Base-by-base conservation (phyloP, 2,888 invertebrate genomes). In the Physocephala rufipes region DNA sequence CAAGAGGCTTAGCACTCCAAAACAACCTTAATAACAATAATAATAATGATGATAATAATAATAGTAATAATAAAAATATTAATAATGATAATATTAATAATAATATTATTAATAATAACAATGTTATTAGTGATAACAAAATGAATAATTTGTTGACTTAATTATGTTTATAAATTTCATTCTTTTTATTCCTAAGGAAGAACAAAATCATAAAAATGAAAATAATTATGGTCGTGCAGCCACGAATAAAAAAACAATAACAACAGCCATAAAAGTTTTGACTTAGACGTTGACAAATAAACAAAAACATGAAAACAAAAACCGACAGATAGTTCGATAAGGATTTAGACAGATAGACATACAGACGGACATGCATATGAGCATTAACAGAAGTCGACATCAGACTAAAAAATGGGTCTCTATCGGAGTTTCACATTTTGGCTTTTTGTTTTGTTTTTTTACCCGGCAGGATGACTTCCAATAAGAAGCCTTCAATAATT, bases 351-450 rank as follows among this genome's bases (percentile, higher is more conserved):
- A n/a, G n/a, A 47, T 28, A 64, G 49, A 65, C 47, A n/a, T 61
- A 64, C 43, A 36, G 53, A 71, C 49, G n/a, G n/a, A n/a, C n/a
- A n/a, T n/a, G n/a, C n/a, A n/a, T n/a, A n/a, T n/a, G n/a, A n/a
- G n/a, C n/a, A n/a, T n/a, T n/a, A n/a, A n/a, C n/a, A n/a, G n/a
- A n/a, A n/a, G n/a, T n/a, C n/a, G n/a, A n/a, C n/a, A n/a, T n/a
- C n/a, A n/a, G n/a, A n/a, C n/a, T n/a, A n/a, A n/a, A 72, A 73
- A 67, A 69, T 19, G 4, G n/a, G 47, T 71, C 43, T 45, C 45
- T 49, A 71, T 53, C 4, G n/a, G 45, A 21, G 63, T 62, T 30
- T 62, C 13, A 55, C 19, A 16, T 55, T 55, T 16, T 26, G 9
- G 55, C 13, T 55, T 12, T 16, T 26, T 21, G 55, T 24, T 55